Conservation (phyloP, 2,113 vertebrate genomes). For the Petrocephalus microphthalmus region DNA sequence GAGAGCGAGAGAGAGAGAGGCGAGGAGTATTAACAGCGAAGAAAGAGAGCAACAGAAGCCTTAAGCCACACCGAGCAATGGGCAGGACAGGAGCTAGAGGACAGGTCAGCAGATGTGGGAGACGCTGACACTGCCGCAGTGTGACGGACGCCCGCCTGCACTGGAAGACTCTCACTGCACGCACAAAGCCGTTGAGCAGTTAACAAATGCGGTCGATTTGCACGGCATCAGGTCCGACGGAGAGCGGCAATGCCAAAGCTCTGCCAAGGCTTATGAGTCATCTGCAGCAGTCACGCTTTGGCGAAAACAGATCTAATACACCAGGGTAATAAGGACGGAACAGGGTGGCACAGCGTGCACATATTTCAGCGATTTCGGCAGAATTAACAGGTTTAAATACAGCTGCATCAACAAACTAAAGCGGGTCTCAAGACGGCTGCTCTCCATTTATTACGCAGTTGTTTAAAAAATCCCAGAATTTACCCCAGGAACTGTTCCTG, state of each 20-base stretch:
- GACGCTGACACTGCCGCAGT: neutral
- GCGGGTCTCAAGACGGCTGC: neutral
- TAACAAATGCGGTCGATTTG: too few species aligned
- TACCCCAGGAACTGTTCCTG: too few species aligned
- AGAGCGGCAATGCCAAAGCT: neutral
- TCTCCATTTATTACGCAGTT: neutral
- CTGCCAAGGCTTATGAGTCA: neutral
- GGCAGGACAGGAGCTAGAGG: neutral
- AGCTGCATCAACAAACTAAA: neutral
- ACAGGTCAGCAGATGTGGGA: neutral
- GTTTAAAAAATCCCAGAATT: neutral
- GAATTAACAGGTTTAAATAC: conserved; percentile 8
- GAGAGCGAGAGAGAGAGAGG: neutral
- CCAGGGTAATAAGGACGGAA: neutral
- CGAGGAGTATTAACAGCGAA: neutral
- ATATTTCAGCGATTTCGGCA: neutral
- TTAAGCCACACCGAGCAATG: neutral
- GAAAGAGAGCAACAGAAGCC: neutral
- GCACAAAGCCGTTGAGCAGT: neutral
- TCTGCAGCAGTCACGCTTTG: neutral
- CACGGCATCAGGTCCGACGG: neutral
- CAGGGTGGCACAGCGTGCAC: neutral
- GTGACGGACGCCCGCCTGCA: neutral
- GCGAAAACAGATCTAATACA: neutral
- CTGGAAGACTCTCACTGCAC: neutral